phyloP scores from a whole-genome alignment of 2,113 vertebrate species.

The Rhipidura dahli region DNA sequence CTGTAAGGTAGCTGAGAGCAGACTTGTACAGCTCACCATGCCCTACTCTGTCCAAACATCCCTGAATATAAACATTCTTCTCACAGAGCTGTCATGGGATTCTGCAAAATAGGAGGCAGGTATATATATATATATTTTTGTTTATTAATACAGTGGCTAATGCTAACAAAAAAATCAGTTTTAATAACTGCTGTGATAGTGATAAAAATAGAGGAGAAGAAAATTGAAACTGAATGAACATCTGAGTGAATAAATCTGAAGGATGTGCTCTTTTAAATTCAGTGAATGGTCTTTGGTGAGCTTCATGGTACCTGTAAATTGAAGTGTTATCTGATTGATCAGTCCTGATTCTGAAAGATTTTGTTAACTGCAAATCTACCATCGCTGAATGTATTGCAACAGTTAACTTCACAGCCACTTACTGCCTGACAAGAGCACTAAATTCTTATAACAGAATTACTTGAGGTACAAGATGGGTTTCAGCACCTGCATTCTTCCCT shows the following conservation, averaged over 20 bases:
- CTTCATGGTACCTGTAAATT: background rate
- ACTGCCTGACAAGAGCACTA: background rate
- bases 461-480: background rate
- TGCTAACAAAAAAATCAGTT: background rate
- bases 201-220: background rate
- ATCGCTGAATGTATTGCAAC: background rate
- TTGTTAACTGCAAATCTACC: background rate
- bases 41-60: background rate
- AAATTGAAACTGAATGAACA: background rate
- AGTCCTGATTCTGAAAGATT: background rate
- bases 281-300: background rate
- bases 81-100: background rate
- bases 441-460: background rate
- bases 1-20: background rate
- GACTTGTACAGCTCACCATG: background rate
- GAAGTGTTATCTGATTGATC: background rate
- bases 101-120: background rate
- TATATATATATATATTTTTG: background rate
- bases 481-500: background rate
- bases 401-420: background rate
- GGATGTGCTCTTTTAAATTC: background rate
- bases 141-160: background rate
- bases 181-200: background rate
- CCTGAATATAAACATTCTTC: background rate
- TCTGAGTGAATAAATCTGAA: background rate